Evolutionary conservation across 2,797 vertebrate genomes (phyloP), one percentile per base, ranked within the genome.

Genomic region (Peromyscus eremicus): DNA sequence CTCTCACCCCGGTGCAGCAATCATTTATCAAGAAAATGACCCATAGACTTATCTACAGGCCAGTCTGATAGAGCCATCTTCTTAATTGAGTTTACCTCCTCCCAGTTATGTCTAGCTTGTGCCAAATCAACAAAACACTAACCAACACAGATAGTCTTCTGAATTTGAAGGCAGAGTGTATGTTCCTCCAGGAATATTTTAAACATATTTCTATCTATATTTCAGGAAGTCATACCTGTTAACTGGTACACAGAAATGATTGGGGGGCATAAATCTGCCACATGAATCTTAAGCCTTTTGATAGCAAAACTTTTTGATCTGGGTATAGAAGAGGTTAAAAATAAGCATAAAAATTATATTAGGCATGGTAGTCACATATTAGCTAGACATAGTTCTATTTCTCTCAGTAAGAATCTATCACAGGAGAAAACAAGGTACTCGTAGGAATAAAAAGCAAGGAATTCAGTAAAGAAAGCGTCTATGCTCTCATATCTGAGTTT

Each of bases 281-380:
- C 52, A 49, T 57, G 49, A 64, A 57, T 93, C 2, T 80, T 92
- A 96, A 96, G 52, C 82, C 73, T 29, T 83, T 62, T 89, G 89
- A 46, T 37, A 91, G 77, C 16, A 95, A 91, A 95, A 6, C 27
- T 83, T 23, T 95, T 95, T 89, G 64, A 73, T 92, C 37, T 97
- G 34, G 52, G 1, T 77, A 87, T 80, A 79, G 27, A 66, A 79
- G 92, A 32, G 80, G 79, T 43, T 93, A 83, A 96, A 96, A 82
- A 88, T 62, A 73, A 57, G n/a, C 34, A 64, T 43, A 94, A 81
- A 52, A 10, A 23, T 95, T 29, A 66, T 82, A 34, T 92, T 32
- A 82, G 13, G 68, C 60, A 21, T 82, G 52, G 73, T 88, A 89
- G 80, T 21, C 85, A 55, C 34, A 79, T n/a, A 34, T 52, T 89